These are phyloP conservation scores for Proterorhinus semilunaris DNA, from an alignment of 2,113 vertebrate species.

Conservation along the genomic window DNA sequence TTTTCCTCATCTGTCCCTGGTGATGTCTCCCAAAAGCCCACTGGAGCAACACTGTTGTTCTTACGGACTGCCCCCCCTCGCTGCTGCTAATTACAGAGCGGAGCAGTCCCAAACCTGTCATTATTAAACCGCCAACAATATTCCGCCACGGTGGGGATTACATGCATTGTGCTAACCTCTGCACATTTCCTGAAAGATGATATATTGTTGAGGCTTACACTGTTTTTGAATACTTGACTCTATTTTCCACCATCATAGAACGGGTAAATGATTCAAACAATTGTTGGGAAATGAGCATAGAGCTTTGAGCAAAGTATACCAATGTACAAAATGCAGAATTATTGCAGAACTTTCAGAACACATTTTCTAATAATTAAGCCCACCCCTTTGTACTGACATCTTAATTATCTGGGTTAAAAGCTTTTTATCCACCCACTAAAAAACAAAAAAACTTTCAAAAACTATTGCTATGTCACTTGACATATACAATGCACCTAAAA, in stretches of 20 bases:
- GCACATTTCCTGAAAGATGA: slow-evolving; percentile 36
- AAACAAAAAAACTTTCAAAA: not conserved
- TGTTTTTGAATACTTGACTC: slow-evolving; percentile 38
- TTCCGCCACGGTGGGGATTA: slow-evolving; percentile 50
- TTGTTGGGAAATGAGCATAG: slow-evolving; percentile 37
- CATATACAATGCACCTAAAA: not conserved
- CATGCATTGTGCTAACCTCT: slow-evolving; percentile 43
- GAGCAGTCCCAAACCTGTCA: slow-evolving; percentile 54
- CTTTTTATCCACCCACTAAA: not conserved
- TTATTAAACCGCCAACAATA: slow-evolving; percentile 58
- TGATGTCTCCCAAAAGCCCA: slow-evolving; percentile 27
- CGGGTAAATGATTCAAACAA: slow-evolving; percentile 25
- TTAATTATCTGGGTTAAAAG: not conserved
- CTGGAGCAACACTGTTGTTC: slow-evolving; percentile 42
- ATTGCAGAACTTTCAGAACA: no score
- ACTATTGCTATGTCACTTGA: not conserved
- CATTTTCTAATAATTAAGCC: not conserved
- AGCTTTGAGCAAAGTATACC: not conserved
- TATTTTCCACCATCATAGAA: slow-evolving; percentile 33
- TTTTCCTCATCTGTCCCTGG: slow-evolving; percentile 30
- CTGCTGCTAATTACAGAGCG: slow-evolving; percentile 62
- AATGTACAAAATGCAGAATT: no score
- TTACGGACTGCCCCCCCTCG: slow-evolving; percentile 34
- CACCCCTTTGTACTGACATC: not conserved
- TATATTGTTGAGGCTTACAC: slow-evolving; percentile 18